A percentile compares a stretch with the other conserved stretches of the same genome.
These are phyloP conservation scores for Pachypeltis micranthus DNA, from an alignment of 1,140 invertebrate genomes.

Conservation along the genomic window DNA sequence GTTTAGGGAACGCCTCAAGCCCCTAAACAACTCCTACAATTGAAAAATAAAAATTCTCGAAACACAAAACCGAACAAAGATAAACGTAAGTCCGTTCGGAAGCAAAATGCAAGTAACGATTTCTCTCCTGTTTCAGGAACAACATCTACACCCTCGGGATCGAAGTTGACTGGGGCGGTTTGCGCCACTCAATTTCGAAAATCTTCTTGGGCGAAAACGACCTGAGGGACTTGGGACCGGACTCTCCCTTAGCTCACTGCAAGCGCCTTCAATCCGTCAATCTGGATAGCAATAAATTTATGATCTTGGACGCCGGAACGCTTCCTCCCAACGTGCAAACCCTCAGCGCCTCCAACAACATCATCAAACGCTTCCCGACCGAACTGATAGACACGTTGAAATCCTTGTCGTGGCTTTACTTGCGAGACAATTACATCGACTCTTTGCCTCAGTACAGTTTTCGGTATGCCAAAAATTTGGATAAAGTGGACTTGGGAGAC, in stretches of 20 bases:
- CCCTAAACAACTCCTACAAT: too few relatives aligned
- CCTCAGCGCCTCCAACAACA: constrained; percentile 60
- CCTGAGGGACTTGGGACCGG: constrained; percentile 45
- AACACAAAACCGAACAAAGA: too few relatives aligned
- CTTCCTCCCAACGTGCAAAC: constrained; percentile 54
- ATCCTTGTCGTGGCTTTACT: constrained; percentile 45
- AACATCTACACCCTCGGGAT: constrained; percentile 53
- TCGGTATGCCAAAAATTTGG: constrained; percentile 49
- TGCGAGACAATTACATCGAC: constrained; percentile 67
- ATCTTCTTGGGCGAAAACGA: constrained; percentile 74
- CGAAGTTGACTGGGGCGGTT: constrained; percentile 57
- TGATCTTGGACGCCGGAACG: constrained; percentile 42
- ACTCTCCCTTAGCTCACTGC: constrained; percentile 40
- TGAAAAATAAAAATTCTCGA: too few relatives aligned
- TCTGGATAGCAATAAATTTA: constrained; percentile 58
- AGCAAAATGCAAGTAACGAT: too few relatives aligned
- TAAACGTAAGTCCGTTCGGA: too few relatives aligned
- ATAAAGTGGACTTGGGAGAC: constrained; percentile 73
- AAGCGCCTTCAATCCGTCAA: constrained; percentile 54
- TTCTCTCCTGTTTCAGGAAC: constrained; percentile 28
- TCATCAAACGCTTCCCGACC: constrained; percentile 50
- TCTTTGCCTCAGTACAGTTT: constrained; percentile 43
- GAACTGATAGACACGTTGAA: constrained; percentile 3
- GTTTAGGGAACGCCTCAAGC: too few relatives aligned
- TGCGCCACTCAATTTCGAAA: constrained; percentile 58